These are phyloP conservation scores for Calypte anna DNA, from an alignment of 2,113 vertebrate genomes.

Conservation along the genomic window DNA sequence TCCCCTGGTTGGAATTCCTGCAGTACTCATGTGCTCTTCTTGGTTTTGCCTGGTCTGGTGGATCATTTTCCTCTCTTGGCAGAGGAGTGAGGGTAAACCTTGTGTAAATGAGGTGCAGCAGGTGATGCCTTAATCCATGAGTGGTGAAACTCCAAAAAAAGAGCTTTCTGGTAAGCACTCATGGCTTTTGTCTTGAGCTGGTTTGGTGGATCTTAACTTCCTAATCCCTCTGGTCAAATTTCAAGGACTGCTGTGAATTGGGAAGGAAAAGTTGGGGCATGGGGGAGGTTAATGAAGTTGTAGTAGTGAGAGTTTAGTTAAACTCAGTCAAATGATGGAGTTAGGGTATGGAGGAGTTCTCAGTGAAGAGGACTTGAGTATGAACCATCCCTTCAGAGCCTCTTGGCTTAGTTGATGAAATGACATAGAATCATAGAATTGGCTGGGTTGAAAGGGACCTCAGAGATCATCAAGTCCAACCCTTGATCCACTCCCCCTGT, in stretches of 20 bases:
- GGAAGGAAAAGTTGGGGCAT: rapidly evolving
- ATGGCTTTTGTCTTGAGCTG: not conserved
- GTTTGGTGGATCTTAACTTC: not conserved
- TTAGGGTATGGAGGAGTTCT: not conserved
- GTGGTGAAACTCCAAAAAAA: not conserved
- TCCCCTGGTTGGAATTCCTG: not conserved
- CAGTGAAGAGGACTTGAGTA: not conserved
- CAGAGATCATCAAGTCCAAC: too few relatives aligned
- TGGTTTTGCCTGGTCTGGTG: not conserved
- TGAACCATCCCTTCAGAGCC: not conserved
- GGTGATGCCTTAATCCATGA: not conserved
- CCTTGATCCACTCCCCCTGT: too few relatives aligned
- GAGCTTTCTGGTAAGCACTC: not conserved
- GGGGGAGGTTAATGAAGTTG: not conserved
- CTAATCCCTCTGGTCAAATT: not conserved
- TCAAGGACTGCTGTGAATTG: not conserved
- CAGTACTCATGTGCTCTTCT: not conserved
- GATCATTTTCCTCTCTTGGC: not conserved
- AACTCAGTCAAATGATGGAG: not conserved
- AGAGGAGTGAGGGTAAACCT: not conserved
- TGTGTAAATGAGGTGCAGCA: not conserved
- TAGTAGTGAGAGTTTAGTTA: not conserved
- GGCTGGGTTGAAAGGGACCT: too few relatives aligned
- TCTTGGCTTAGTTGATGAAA: not conserved
- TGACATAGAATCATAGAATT: too few relatives aligned